Conservation (phyloP, 2,113 vertebrate genomes). For the Aptenodytes forsteri region DNA sequence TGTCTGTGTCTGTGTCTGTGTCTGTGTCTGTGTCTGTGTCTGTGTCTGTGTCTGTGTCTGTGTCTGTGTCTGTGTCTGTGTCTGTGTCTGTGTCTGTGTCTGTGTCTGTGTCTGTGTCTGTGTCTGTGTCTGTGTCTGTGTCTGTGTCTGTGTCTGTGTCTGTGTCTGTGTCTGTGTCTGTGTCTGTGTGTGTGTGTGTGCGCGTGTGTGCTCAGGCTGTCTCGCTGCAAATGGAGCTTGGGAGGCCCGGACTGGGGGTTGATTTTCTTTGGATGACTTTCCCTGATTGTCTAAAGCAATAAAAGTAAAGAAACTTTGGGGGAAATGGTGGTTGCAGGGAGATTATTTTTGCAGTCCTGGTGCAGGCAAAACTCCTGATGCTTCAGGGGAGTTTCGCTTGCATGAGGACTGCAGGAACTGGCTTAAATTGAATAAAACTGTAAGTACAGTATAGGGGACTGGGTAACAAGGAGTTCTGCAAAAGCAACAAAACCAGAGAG, state of each 20-base stretch:
- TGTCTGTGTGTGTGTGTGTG: background rate
- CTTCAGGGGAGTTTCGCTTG: background rate
- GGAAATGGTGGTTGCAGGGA: background rate
- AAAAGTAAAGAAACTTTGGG: conserved; percentile 26
- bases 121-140: background rate
- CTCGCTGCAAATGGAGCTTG: background rate
- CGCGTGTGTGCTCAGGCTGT: background rate
- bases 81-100: background rate
- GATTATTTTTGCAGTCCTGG: conserved; percentile 31
- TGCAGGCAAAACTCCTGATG: conserved; percentile 12
- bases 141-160: too few relatives aligned
- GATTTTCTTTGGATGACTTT: conserved; percentile 55
- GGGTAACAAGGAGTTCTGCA: conserved; percentile 58
- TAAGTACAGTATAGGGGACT: conserved; percentile 49
- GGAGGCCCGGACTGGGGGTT: conserved; percentile 44
- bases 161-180: too few relatives aligned
- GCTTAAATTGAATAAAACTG: conserved; percentile 66
- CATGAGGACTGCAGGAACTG: conserved; percentile 39
- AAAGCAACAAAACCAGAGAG: conserved; percentile 61
- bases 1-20: background rate
- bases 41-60: background rate
- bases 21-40: too few relatives aligned
- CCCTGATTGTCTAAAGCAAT: conserved; percentile 53
- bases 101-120: background rate
- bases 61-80: background rate